Evolutionary conservation across 2,888 invertebrate species (phyloP), one percentile per base, ranked within the genome.

Genomic region (Nipponacmea schrenckii): DNA sequence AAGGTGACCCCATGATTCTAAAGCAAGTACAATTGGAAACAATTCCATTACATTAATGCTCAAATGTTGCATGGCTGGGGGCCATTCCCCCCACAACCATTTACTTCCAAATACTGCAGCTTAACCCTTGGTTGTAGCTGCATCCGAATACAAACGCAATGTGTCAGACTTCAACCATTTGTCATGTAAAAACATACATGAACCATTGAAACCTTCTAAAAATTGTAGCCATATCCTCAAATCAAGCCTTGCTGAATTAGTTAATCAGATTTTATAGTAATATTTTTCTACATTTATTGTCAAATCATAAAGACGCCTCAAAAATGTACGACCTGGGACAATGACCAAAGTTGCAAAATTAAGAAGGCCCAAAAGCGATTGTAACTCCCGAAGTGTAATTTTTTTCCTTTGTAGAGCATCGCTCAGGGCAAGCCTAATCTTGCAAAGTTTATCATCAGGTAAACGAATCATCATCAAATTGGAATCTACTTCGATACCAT

Each of bases 11-110:
- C n/a, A n/a, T n/a, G n/a, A n/a, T n/a, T n/a, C n/a, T n/a, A n/a
- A n/a, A n/a, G n/a, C n/a, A n/a, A n/a, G n/a, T n/a, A n/a, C n/a
- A n/a, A n/a, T n/a, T n/a, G n/a, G n/a, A n/a, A n/a, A n/a, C n/a
- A n/a, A n/a, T n/a, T n/a, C n/a, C n/a, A n/a, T n/a, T n/a, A 68
- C 20, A 17, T 17, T 62, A 20, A 68, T 68, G 20, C 31, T 39
- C 20, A 56, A 44, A 8, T 17, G 24, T 39, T 68, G 56, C 56
- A 56, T 56, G 56, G 12, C 56, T 24, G 20, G 15, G 17, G 48
- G 20, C 68, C 68, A 68, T 8, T 48, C 24, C 17, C 68, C 50
- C 24, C n/a, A 68, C 27, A 68, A 56, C 68, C 68, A 68, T 15
- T 24, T 24, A 20, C n/a, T 24, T 10, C 68, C 68, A 24, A 56